Evolutionary conservation across 2,797 vertebrate species (phyloP).

Genomic region (Delichon dasypus): DNA sequence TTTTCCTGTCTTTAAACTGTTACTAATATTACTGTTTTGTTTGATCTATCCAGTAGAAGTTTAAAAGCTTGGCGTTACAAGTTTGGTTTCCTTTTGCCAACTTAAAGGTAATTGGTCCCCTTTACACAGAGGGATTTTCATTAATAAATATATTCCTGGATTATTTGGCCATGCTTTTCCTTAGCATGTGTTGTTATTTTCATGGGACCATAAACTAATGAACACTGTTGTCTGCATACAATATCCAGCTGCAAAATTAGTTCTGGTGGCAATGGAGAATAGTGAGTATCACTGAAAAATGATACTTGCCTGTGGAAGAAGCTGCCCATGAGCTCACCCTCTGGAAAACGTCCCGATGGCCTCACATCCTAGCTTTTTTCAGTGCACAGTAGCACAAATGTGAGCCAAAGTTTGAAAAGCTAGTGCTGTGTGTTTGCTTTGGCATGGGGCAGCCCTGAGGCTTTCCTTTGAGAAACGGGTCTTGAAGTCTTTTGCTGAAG

Average conservation of each 20-base stretch:
- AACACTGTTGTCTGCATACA: neutral
- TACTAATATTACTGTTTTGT: neutral
- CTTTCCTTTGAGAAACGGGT: slow-evolving; percentile 61
- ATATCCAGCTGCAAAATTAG: slow-evolving; percentile 34
- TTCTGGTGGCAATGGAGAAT: slow-evolving; percentile 41
- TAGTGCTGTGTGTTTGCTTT: slow-evolving; percentile 76
- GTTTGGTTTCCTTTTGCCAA: neutral
- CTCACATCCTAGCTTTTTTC: slow-evolving; percentile 64
- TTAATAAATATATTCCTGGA: neutral
- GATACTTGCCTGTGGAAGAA: slow-evolving; percentile 60
- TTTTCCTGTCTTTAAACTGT: neutral
- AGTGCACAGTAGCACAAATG: slow-evolving; percentile 77
- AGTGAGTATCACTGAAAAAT: slow-evolving; percentile 72
- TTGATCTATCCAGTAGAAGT: neutral
- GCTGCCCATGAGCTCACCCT: slow-evolving; percentile 77
- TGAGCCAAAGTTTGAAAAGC: slow-evolving; percentile 73
- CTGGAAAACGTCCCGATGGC: slow-evolving; percentile 75
- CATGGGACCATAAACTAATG: neutral
- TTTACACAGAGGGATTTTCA: neutral
- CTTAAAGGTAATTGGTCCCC: neutral
- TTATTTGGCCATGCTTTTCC: neutral
- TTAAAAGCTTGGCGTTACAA: neutral
- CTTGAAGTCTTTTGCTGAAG: slow-evolving; percentile 54
- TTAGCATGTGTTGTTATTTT: slow-evolving; percentile 12
- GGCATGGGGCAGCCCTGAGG: slow-evolving; percentile 57